phyloP scores from a whole-genome alignment of 2,888 invertebrate genomes.

The Folsomia manolachei region DNA sequence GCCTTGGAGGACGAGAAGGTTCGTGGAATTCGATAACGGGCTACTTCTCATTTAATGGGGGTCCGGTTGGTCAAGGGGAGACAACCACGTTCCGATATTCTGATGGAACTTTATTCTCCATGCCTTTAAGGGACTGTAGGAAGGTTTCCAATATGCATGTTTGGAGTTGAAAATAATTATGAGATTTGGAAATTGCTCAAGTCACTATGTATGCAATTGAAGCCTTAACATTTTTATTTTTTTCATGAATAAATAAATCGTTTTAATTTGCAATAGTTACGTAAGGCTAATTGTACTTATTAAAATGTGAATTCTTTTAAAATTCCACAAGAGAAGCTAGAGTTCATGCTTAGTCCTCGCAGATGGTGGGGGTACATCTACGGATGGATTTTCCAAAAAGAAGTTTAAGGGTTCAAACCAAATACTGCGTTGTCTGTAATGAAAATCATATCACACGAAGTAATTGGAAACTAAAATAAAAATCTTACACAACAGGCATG shows the following conservation, averaged over 20 bases:
- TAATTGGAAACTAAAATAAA: not conserved
- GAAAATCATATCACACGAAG: not conserved
- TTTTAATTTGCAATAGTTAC: too few species aligned
- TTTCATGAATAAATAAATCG: too few species aligned
- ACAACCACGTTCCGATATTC: not conserved
- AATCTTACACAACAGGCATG: conserved; percentile 24
- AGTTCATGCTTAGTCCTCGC: not conserved
- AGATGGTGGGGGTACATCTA: not conserved
- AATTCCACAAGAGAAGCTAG: too few species aligned
- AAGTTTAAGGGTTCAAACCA: conserved; percentile 33
- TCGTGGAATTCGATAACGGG: not conserved
- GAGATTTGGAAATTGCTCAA: too few species aligned
- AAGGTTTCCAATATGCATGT: not conserved
- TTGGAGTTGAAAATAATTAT: not conserved
- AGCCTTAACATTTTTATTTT: too few species aligned
- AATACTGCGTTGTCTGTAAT: conserved; percentile 25
- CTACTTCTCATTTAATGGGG: not conserved
- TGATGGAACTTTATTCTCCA: not conserved
- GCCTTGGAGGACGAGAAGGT: not conserved
- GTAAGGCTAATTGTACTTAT: too few species aligned
- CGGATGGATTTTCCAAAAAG: conserved; percentile 36
- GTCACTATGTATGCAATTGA: too few species aligned
- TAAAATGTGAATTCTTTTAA: too few species aligned
- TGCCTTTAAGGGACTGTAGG: not conserved
- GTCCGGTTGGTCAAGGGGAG: not conserved